Conservation (phyloP, 2,888 invertebrate species). For the Acrobasis repandana region DNA sequence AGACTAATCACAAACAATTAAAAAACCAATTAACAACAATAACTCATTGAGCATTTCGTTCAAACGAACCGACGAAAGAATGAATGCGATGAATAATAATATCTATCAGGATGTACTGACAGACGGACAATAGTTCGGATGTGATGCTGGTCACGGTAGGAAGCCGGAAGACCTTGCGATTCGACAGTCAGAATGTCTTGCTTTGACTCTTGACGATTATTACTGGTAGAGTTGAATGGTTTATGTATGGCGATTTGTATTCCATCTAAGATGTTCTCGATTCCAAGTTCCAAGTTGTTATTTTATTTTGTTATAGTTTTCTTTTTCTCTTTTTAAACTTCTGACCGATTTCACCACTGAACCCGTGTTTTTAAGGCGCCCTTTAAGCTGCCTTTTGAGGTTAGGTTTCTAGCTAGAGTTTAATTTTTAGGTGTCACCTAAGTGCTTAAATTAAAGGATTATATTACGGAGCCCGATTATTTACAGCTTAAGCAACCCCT, state of each 20-base stretch:
- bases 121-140: slow-evolving; percentile 13
- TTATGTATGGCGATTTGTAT: neutral
- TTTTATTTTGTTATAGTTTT: too few species aligned
- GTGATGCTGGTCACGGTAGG: slow-evolving; percentile 10
- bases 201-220: neutral
- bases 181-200: slow-evolving; percentile 3
- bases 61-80: neutral
- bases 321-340: too few species aligned
- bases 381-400: too few species aligned
- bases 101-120: slow-evolving; percentile 11
- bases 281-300: too few species aligned
- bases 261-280: too few species aligned
- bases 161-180: slow-evolving; percentile 16
- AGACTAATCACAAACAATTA: neutral
- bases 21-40: slow-evolving; percentile 12
- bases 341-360: too few species aligned
- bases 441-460: too few species aligned
- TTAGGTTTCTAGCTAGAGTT: too few species aligned
- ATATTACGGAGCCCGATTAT: too few species aligned
- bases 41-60: slow-evolving; percentile 8
- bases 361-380: too few species aligned
- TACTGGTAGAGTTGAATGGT: neutral
- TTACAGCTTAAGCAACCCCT: too few species aligned
- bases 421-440: too few species aligned
- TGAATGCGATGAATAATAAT: slow-evolving; percentile 17